A percentile compares a stretch with the other conserved stretches of the same genome.
Conservation (phyloP, 2,888 invertebrate species). For the Meandrusa payeni region DNA sequence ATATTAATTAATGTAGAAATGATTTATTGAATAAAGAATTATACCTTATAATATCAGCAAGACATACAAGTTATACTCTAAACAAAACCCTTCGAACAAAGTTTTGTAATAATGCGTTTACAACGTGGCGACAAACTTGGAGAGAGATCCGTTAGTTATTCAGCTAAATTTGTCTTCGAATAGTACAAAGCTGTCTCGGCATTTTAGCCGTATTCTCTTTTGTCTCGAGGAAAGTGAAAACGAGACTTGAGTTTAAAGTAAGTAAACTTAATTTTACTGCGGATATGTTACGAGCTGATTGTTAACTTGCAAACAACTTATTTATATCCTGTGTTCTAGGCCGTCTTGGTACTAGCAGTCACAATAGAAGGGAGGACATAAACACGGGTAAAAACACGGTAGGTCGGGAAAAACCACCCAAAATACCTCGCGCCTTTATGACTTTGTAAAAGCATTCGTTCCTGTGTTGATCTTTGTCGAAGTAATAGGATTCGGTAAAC, state of each 20-base stretch:
- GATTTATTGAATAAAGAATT: no score
- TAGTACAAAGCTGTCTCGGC: slow-evolving; percentile 1
- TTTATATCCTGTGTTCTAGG: no score
- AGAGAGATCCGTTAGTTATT: neutral
- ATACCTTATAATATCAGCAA: neutral
- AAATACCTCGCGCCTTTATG: no score
- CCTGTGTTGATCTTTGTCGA: no score
- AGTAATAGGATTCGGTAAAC: no score
- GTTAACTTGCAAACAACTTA: neutral
- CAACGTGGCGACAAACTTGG: neutral
- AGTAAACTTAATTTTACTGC: neutral
- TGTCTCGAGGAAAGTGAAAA: neutral
- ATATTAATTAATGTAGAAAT: no score
- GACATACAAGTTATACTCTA: neutral
- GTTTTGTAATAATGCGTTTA: neutral
- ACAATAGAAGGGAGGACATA: no score
- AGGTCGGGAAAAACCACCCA: no score
- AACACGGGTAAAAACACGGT: no score
- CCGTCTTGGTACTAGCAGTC: no score
- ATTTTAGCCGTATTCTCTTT: slow-evolving; percentile 1
- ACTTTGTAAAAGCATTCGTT: no score
- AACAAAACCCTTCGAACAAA: neutral
- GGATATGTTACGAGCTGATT: neutral
- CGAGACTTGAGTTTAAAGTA: neutral
- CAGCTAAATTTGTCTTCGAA: slow-evolving; percentile 2